Percentiles rank a stretch among this genome's conserved stretches.
Conservation (phyloP, 1,140 invertebrate species). For the Drosophila grimshawi region DNA sequence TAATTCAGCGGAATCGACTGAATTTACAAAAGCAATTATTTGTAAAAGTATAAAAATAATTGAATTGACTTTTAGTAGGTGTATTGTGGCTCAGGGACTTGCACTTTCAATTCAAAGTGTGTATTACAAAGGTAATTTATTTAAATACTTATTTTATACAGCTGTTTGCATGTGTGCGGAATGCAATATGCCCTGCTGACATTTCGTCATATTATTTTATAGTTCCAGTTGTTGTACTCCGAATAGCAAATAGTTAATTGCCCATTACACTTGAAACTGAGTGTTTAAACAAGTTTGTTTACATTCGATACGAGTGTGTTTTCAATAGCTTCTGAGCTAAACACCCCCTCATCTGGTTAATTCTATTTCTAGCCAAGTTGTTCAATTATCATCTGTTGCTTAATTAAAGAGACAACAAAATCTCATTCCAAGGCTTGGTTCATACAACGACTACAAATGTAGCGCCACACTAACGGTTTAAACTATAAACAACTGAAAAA, state of each 20-base stretch:
- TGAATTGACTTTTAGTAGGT: too few relatives aligned
- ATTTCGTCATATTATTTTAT: background rate
- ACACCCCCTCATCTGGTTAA: slow-evolving; percentile 20
- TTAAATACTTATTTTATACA: background rate
- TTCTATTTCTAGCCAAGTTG: slow-evolving; percentile 13
- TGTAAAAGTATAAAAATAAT: too few relatives aligned
- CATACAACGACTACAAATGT: slow-evolving; percentile 8
- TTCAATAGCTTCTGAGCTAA: slow-evolving; percentile 7
- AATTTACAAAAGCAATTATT: background rate
- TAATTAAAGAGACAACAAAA: slow-evolving; percentile 64
- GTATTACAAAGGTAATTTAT: background rate
- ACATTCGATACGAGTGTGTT: background rate
- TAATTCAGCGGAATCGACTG: slow-evolving; percentile 16
- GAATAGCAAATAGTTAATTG: background rate
- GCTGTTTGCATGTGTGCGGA: background rate
- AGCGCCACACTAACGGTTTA: slow-evolving; percentile 59
- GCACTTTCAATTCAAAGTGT: background rate
- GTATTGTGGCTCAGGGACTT: too few relatives aligned
- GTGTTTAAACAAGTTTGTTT: slow-evolving; percentile 21
- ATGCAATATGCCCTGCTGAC: background rate
- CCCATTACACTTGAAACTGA: background rate
- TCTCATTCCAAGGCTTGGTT: slow-evolving; percentile 26
- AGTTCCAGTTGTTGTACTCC: background rate
- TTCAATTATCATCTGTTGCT: slow-evolving; percentile 56
- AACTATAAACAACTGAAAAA: slow-evolving; percentile 8